Evolutionary conservation across 64 coral and sea anemone genomes (phyloP), one percentile per base, ranked within the genome.

Genomic region (Hydrozoanthus tunicans): DNA sequence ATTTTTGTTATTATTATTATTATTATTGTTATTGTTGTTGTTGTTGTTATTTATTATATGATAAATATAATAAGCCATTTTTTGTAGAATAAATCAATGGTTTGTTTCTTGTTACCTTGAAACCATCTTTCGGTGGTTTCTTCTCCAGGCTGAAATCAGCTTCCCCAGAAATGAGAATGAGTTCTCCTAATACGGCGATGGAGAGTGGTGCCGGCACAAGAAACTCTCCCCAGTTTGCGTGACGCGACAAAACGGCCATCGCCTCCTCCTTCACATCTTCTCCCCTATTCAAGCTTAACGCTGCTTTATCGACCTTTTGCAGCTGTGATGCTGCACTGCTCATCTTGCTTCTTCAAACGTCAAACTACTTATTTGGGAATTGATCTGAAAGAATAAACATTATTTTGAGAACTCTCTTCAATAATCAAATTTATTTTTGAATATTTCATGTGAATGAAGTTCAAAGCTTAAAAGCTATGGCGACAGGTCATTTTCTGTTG

Each of bases 101-200:
- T 62, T 62, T 13, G 7, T 57, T 53, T n/a, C 9, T 56, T 62
- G 60, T 56, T 57, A 57, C 77, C 77, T 79, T 56, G 57, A 79
- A 79, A 53, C 77, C 77, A n/a, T 79, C 77, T 79, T 79, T 79
- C 13, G 77, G 77, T 14, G 53, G 12, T 32, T 90, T 77, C 53
- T 93, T 77, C 56, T 93, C 82, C 58, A 93, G 61, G n/a, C 82
- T 93, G 91, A 93, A 93, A 63, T 93, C 91, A 6, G 82, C 25
- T 14, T 93, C 91, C 9, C 72, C 14, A 53, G 91, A 93, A 10
- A 93, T 66, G 56, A 93, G 91, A 11, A 93, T 93, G 54, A 93
- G 27, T 69, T 93, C 72, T 20, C 91, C 91, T 43, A 93, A 83
- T 3, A 86, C 24, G 13, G 91, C 91, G 15, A 93, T 93, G 12